Conservation (phyloP, 2,797 vertebrate species). For the Microctenopoma lineatum region DNA sequence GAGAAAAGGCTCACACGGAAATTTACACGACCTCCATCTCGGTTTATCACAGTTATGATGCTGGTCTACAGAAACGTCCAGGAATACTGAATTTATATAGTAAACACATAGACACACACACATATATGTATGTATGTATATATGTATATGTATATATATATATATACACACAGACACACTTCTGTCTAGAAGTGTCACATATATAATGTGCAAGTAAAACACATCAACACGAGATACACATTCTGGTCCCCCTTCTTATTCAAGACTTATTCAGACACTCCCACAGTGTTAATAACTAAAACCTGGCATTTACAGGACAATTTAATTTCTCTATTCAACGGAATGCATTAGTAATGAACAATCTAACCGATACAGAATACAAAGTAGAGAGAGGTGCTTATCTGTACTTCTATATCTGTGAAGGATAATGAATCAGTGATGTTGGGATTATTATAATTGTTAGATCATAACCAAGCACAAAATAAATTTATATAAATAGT, state of each 20-base stretch:
- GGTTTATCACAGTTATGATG: not conserved
- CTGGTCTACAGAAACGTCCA: not conserved
- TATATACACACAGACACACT: too few relatives aligned
- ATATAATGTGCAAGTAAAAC: constrained; percentile 22
- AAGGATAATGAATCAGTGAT: not conserved
- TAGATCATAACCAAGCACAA: not conserved
- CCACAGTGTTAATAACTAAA: too few relatives aligned
- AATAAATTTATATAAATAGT: not conserved
- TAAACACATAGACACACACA: too few relatives aligned
- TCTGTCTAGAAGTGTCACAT: constrained; percentile 6
- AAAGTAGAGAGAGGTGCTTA: too few relatives aligned
- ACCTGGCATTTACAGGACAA: too few relatives aligned
- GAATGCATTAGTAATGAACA: not conserved
- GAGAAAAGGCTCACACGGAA: not conserved
- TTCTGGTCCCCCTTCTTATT: not conserved
- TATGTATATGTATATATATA: too few relatives aligned
- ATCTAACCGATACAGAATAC: too few relatives aligned
- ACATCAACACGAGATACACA: not conserved
- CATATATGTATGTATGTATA: too few relatives aligned
- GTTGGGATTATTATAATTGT: not conserved
- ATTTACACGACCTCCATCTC: not conserved
- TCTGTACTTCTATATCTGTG: too few relatives aligned
- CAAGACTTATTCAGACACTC: not conserved
- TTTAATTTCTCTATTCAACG: too few relatives aligned
- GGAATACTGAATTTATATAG: too few relatives aligned